These are phyloP conservation scores for Lumbricus terrestris DNA, from an alignment of 2,888 invertebrate genomes.

Conservation along the genomic window DNA sequence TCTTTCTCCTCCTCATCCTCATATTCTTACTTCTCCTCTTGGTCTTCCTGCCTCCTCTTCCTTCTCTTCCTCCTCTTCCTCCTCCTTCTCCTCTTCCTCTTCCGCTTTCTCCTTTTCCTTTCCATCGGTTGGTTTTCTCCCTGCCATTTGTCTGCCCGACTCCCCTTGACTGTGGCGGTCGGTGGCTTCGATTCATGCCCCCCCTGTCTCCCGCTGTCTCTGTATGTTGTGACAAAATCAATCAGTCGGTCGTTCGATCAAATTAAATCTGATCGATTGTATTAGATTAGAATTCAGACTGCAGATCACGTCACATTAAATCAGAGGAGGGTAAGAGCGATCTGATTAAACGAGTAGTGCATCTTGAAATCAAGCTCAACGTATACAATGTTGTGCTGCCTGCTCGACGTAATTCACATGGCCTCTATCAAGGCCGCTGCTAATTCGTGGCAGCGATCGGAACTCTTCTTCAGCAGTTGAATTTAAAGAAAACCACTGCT, in stretches of 20 bases:
- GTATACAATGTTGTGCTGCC: not conserved
- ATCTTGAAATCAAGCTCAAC: not conserved
- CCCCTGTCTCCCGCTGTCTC: too few relatives aligned
- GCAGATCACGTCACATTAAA: not conserved
- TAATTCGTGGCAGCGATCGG: not conserved
- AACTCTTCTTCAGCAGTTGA: not conserved
- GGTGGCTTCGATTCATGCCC: not conserved
- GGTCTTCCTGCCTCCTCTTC: too few relatives aligned
- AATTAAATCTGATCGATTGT: not conserved
- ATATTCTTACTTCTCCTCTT: not conserved
- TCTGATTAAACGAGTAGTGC: not conserved
- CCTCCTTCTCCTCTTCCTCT: not conserved
- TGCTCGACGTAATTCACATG: not conserved
- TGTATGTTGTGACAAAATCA: constrained; percentile 3
- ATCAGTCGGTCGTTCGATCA: not conserved
- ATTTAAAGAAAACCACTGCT: too few relatives aligned
- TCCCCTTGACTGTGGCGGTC: not conserved
- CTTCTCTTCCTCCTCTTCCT: not conserved
- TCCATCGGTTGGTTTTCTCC: not conserved
- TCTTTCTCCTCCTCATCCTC: too few relatives aligned
- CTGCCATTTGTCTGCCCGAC: not conserved
- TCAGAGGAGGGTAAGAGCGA: not conserved
- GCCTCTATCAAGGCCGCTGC: not conserved
- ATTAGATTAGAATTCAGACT: constrained; percentile 3
- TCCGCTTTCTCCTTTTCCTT: not conserved